Evolutionary conservation across 2,888 invertebrate genomes (phyloP).

Genomic region (Tiliacea aurago): DNA sequence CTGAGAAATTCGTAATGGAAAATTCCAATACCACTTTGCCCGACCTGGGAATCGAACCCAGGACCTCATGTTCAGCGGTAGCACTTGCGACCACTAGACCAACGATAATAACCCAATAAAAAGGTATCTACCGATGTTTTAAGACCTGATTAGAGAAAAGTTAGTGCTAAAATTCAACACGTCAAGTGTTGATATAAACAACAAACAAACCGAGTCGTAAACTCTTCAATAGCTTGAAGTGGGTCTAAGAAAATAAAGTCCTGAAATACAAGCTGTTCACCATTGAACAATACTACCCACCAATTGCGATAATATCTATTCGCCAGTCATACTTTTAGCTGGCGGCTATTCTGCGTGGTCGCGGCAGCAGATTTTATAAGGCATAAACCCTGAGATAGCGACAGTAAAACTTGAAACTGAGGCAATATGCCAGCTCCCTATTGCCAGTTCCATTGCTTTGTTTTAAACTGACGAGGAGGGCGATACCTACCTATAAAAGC

Average conservation of each 20-base stretch:
- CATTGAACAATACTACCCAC: constrained; percentile 76
- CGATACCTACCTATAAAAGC: constrained; percentile 67
- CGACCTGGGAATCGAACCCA: too few relatives aligned
- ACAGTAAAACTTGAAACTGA: constrained; percentile 85
- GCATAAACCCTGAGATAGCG: constrained; percentile 87
- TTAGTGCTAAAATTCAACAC: constrained; percentile 58
- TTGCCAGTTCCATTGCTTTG: constrained; percentile 82
- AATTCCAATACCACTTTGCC: too few relatives aligned
- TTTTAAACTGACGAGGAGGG: constrained; percentile 82
- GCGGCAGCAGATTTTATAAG: constrained; percentile 85
- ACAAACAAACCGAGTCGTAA: constrained; percentile 68
- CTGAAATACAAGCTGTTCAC: constrained; percentile 66
- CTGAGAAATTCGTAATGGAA: too few relatives aligned
- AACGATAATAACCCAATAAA: not conserved
- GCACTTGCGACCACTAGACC: too few relatives aligned
- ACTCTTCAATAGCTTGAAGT: constrained; percentile 67
- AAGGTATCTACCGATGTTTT: not conserved
- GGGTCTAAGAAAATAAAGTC: constrained; percentile 68
- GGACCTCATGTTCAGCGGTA: too few relatives aligned
- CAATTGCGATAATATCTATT: constrained; percentile 81
- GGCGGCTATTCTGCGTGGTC: constrained; percentile 77
- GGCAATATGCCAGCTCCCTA: constrained; percentile 86
- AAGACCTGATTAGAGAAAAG: constrained; percentile 44
- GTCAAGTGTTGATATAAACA: constrained; percentile 60
- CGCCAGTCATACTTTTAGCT: constrained; percentile 79